phyloP scores from a whole-genome alignment of 2,888 invertebrate genomes.

The Leptura quadrifasciata region DNA sequence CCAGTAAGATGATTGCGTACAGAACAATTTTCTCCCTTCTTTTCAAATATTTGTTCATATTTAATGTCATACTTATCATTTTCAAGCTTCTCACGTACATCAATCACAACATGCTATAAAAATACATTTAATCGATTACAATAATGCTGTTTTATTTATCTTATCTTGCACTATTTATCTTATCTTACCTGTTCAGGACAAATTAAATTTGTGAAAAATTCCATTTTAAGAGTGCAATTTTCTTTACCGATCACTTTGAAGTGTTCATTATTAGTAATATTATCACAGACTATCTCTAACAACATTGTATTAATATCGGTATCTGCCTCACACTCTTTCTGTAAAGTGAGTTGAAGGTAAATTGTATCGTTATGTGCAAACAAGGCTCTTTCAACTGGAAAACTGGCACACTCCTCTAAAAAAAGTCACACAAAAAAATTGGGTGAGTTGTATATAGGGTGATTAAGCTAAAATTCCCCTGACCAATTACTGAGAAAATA shows the following conservation, averaged over 20 bases:
- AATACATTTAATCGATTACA: not conserved
- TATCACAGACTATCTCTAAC: conserved; percentile 40
- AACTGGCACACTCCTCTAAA: conserved; percentile 21
- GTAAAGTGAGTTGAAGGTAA: conserved; percentile 36
- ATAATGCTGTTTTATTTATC: not conserved
- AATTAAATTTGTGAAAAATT: conserved; percentile 34
- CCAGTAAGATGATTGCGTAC: not conserved
- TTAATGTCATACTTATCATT: conserved; percentile 9
- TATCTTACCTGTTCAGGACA: conserved; percentile 40
- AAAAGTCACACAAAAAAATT: conserved; percentile 26
- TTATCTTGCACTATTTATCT: not conserved
- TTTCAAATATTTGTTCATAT: not conserved
- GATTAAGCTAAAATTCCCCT: too few species aligned
- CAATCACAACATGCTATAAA: not conserved
- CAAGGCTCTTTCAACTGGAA: conserved; percentile 5
- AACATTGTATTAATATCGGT: conserved; percentile 21
- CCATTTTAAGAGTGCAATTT: conserved; percentile 37
- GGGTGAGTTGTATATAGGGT: too few species aligned
- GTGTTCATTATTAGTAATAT: conserved; percentile 37
- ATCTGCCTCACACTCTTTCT: conserved; percentile 22
- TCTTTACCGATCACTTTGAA: conserved; percentile 3
- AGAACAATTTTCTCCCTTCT: conserved; percentile 9
- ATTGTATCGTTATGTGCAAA: conserved; percentile 18
- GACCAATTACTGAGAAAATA: too few species aligned
- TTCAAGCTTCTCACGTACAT: not conserved